Conservation (phyloP, 2,888 invertebrate genomes). For the Drosophila seclusa region DNA sequence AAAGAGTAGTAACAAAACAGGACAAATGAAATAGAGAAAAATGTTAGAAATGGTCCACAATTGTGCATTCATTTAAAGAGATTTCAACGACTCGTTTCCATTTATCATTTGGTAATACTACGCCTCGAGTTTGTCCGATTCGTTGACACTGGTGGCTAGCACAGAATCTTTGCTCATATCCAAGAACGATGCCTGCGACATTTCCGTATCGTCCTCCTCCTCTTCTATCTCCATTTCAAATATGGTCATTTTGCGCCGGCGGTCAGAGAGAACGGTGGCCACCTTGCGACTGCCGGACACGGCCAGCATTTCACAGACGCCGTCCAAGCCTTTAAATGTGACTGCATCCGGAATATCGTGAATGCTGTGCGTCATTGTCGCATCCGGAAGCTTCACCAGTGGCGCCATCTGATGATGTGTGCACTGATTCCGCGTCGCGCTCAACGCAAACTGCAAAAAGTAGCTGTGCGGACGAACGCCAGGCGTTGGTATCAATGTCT, state of each 20-base stretch:
- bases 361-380: constrained; percentile 85
- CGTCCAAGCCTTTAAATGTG: constrained; percentile 88
- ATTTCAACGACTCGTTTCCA: neutral
- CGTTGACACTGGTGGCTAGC: constrained; percentile 36
- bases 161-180: constrained; percentile 84
- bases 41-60: neutral
- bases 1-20: constrained; percentile 28
- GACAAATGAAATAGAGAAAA: constrained; percentile 1
- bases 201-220: constrained; percentile 92
- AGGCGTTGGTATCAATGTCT: constrained; percentile 85
- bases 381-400: constrained; percentile 73
- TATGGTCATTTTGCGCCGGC: constrained; percentile 91
- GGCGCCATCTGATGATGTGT: constrained; percentile 80
- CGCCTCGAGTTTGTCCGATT: constrained; percentile 35
- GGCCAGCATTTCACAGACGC: constrained; percentile 89
- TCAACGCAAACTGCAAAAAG: constrained; percentile 85
- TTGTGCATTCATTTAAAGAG: neutral
- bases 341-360: constrained; percentile 86
- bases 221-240: constrained; percentile 97
- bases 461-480: constrained; percentile 85
- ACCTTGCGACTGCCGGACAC: constrained; percentile 93
- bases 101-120: constrained; percentile 6
- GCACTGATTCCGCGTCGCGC: constrained; percentile 83
- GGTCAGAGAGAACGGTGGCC: constrained; percentile 93
- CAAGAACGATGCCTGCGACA: constrained; percentile 83